These are phyloP conservation scores for Ectobius pallidus DNA, from an alignment of 2,888 invertebrate genomes.

Conservation along the genomic window DNA sequence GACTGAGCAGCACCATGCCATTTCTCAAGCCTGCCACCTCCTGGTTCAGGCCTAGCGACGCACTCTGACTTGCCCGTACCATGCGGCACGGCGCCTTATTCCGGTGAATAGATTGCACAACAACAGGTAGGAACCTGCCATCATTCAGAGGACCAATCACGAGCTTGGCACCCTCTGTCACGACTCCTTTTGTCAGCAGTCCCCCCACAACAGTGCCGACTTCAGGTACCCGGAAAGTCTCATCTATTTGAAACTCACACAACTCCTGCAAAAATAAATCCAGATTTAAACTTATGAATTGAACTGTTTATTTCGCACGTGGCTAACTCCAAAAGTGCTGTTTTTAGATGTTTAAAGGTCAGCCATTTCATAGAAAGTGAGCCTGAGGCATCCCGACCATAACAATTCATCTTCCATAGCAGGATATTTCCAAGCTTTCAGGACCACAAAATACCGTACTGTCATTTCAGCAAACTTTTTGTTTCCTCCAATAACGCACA, in stretches of 20 bases:
- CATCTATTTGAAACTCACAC: constrained; percentile 92
- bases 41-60: constrained; percentile 74
- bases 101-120: constrained; percentile 85
- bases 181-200: constrained; percentile 79
- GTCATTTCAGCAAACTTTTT: too few relatives aligned
- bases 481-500: too few relatives aligned
- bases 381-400: too few relatives aligned
- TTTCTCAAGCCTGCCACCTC: constrained; percentile 67
- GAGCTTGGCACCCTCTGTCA: constrained; percentile 79
- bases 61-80: constrained; percentile 90
- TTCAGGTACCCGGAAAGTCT: constrained; percentile 85
- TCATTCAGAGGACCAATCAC: constrained; percentile 78
- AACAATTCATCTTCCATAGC: too few relatives aligned
- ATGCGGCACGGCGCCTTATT: constrained; percentile 89
- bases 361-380: not conserved
- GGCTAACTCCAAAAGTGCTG: not conserved
- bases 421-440: too few relatives aligned
- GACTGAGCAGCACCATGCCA: constrained; percentile 83
- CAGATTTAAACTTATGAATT: not conserved
- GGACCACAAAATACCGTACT: too few relatives aligned
- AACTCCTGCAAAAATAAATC: constrained; percentile 63
- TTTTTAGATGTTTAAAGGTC: not conserved
- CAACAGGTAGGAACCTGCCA: constrained; percentile 78
- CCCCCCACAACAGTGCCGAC: constrained; percentile 87
- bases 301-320: not conserved